A percentile compares a stretch with the other conserved stretches of the same genome.
These are phyloP conservation scores for Linurgus olivaceus DNA, from an alignment of 2,797 vertebrate genomes.

Conservation along the genomic window DNA sequence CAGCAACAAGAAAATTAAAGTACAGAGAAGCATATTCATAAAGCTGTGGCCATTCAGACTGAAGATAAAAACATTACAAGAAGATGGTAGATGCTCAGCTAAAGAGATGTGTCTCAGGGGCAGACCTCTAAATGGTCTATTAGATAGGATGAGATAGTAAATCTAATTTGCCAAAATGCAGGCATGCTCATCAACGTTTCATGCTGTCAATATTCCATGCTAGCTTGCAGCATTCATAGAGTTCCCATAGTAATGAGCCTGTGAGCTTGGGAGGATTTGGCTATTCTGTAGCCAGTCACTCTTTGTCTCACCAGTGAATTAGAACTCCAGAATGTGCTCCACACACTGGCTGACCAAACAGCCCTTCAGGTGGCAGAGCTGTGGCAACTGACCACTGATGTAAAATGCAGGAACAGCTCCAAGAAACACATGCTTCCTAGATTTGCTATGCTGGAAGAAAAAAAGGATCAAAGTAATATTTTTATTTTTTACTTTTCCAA, in stretches of 20 bases:
- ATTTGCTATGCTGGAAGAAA: not conserved
- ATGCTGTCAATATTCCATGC: not conserved
- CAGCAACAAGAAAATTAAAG: not conserved
- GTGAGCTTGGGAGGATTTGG: not conserved
- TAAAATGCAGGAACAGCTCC: not conserved
- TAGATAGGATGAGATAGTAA: conserved; percentile 30
- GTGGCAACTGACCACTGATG: not conserved
- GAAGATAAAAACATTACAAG: not conserved
- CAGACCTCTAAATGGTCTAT: conserved; percentile 38
- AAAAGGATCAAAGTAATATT: not conserved
- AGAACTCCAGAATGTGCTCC: not conserved
- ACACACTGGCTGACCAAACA: not conserved
- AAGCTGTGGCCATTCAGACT: not conserved
- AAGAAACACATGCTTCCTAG: not conserved
- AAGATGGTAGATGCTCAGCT: not conserved
- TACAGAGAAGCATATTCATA: not conserved
- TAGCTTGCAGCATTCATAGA: not conserved
- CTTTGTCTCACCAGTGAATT: not conserved
- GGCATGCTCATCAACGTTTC: not conserved
- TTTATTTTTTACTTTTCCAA: not conserved
- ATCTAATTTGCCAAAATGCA: conserved; percentile 35
- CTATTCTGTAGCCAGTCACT: not conserved
- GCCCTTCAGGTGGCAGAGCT: not conserved
- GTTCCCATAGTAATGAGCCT: not conserved
- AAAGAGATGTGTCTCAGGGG: conserved; percentile 11